These are phyloP conservation scores for Macaria notata DNA, from an alignment of 2,888 invertebrate species.

Conservation along the genomic window DNA sequence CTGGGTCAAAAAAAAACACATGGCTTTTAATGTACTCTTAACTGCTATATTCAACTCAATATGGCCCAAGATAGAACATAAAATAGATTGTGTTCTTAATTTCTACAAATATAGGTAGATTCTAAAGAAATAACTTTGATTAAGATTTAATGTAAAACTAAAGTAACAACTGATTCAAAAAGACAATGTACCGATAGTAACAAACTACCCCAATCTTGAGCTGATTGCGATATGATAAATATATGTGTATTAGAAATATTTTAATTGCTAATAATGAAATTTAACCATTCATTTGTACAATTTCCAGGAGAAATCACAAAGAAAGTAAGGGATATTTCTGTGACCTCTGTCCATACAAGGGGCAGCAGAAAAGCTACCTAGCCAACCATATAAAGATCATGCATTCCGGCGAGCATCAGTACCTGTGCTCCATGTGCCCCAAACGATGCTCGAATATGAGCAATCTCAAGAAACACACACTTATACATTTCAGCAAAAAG, in stretches of 20 bases:
- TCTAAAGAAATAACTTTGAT: too few species aligned
- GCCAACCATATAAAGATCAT: conserved; percentile 36
- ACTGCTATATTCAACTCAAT: too few species aligned
- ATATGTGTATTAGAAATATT: background rate
- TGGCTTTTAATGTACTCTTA: too few species aligned
- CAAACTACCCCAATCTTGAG: too few species aligned
- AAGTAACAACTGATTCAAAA: too few species aligned
- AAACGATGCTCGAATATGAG: conserved; percentile 36
- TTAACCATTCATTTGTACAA: background rate
- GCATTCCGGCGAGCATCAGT: conserved; percentile 38
- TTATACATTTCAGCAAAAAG: conserved; percentile 35
- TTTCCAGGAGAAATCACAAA: conserved; percentile 35
- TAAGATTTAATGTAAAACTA: too few species aligned
- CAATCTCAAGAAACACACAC: conserved; percentile 38
- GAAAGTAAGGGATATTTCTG: conserved; percentile 35
- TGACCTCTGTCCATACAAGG: conserved; percentile 38
- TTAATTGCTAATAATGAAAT: background rate
- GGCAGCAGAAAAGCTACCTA: conserved; percentile 37
- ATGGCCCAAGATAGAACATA: too few species aligned
- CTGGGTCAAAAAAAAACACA: too few species aligned
- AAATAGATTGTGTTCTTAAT: too few species aligned
- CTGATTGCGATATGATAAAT: background rate
- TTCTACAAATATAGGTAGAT: too few species aligned
- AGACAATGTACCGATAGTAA: background rate
- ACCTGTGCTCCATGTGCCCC: conserved; percentile 38